A percentile compares a stretch with the other conserved stretches of the same genome.
phyloP scores from a whole-genome alignment of 23 tunicate genomes.

The Diplosoma virens region DNA sequence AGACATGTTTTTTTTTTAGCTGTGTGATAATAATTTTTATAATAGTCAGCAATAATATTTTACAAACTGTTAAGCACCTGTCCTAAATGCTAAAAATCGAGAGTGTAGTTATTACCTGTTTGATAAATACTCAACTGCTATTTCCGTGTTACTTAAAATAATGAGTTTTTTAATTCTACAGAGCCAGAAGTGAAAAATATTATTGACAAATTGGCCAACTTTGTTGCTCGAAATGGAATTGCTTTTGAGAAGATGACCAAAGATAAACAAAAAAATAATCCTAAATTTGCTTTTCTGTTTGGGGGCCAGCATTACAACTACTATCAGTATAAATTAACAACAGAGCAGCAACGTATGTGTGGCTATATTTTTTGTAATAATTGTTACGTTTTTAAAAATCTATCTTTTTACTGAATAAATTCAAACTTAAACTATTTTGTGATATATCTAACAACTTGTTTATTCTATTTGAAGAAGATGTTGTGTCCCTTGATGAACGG shows the following conservation, averaged over 20 bases:
- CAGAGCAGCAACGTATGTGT: constrained; percentile 78
- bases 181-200: constrained; percentile 90
- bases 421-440: too few species aligned
- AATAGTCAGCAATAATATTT: too few species aligned
- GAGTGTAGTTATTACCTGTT: too few species aligned
- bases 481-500: too few species aligned
- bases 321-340: constrained; percentile 68
- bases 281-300: constrained; percentile 81
- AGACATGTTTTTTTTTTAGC: too few species aligned
- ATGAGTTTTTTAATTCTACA: constrained; percentile 3
- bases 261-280: constrained; percentile 78
- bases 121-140: neutral
- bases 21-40: too few species aligned
- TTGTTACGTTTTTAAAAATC: neutral
- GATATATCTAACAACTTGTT: too few species aligned
- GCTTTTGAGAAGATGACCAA: constrained; percentile 97
- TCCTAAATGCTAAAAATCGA: too few species aligned
- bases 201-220: constrained; percentile 93
- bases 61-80: too few species aligned
- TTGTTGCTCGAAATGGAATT: constrained; percentile 90
- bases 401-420: too few species aligned
- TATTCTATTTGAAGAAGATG: too few species aligned
- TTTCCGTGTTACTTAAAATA: neutral
- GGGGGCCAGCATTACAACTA: constrained; percentile 82
- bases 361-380: neutral